Percentiles rank a stretch among this genome's conserved stretches.
phyloP scores from a whole-genome alignment of 2,113 vertebrate genomes.

The Chelonoidis abingdonii region DNA sequence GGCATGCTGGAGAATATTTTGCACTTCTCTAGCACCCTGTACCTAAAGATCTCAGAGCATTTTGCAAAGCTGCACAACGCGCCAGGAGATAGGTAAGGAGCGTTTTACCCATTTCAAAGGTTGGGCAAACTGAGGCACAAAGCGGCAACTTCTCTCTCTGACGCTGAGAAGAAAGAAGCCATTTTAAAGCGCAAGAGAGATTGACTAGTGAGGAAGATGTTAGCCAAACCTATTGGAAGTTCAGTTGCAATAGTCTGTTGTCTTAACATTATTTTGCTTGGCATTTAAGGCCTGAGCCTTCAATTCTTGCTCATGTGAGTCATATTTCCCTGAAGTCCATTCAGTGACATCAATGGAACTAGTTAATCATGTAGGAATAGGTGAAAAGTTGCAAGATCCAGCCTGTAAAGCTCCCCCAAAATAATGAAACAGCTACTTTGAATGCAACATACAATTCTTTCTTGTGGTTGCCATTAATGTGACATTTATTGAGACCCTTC shows the following conservation, averaged over 20 bases:
- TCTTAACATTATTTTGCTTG: not conserved
- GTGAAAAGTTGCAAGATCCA: not conserved
- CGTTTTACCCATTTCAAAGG: not conserved
- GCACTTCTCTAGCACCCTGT: not conserved
- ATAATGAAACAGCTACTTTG: not conserved
- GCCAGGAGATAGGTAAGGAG: not conserved
- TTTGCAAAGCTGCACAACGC: not conserved
- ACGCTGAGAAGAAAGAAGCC: not conserved
- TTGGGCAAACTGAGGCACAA: not conserved
- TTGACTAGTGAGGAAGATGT: not conserved
- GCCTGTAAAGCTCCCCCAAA: not conserved
- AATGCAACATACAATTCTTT: not conserved
- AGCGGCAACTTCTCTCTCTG: not conserved
- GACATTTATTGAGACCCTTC: not conserved
- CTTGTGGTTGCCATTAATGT: slow-evolving; percentile 4
- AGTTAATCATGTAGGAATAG: not conserved
- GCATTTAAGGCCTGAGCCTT: not conserved
- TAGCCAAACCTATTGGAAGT: not conserved
- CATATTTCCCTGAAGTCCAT: not conserved
- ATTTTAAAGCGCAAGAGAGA: not conserved
- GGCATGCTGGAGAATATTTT: not conserved
- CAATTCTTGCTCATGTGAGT: not conserved
- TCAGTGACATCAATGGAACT: not conserved
- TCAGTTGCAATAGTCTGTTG: not conserved
- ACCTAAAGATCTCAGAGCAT: not conserved